Base-by-base conservation (phyloP, 2,113 vertebrate genomes). In the Chionomys nivalis region DNA sequence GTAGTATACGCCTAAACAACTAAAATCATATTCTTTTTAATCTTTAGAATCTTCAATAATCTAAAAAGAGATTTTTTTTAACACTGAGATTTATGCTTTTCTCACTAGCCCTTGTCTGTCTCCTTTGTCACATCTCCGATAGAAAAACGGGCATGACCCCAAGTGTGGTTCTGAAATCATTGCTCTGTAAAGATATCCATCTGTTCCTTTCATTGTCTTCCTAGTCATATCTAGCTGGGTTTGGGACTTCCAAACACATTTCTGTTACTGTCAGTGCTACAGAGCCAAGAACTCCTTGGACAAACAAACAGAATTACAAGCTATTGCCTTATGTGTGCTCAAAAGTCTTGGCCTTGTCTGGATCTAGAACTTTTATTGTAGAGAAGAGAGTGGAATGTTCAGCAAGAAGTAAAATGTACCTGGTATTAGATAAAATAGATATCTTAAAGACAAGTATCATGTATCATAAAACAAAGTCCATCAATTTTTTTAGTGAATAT, bases 171-270 rank as follows among this genome's bases (percentile, higher is more conserved):
- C 87, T 66, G 94, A 96, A 96, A 82, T 89, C 82, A 75, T n/a
- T 73, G 47, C 92, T 90, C 81, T 97, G 95, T 70, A 97, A 96
- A 97, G 96, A 96, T 92, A 92, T 52, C 94, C 96, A 96, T 97
- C 97, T 97, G 94, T 94, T 97, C 96, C 89, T 97, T 96, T 96
- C 94, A 93, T 95, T 97, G 95, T 97, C 95, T 97, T 96, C 65
- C 93, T 78, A 36, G 87, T 94, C 65, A 87, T 90, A 93, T 96
- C 81, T 97, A 83, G 94, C 92, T 72, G 93, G 65, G 68, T 66
- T 91, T 86, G 44, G 92, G 72, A 49, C 33, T 47, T 90, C 91
- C 95, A 97, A 93, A 93, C 63, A 94, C 94, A 95, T 96, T 97
- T 97, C 79, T 86, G 88, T 96, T 92, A 96, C 77, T 92, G 90